phyloP scores from a whole-genome alignment of 2,113 vertebrate species.

The Pelvicachromis taeniatus region DNA sequence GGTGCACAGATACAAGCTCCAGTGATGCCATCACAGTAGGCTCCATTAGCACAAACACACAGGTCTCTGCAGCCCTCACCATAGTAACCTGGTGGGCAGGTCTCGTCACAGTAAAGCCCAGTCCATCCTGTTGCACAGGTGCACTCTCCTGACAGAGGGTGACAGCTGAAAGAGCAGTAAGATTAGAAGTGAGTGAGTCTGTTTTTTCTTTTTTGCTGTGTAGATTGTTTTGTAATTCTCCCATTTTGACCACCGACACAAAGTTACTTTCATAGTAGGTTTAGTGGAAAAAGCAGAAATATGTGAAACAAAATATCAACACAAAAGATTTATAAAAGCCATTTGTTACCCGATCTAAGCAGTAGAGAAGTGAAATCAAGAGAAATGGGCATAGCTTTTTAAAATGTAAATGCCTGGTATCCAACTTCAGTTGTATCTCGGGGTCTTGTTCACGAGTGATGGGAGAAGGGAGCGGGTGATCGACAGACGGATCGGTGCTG shows the following conservation, averaged over 20 bases:
- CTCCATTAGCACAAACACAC: constrained; percentile 87
- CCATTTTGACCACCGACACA: background rate
- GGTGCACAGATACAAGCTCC: constrained; percentile 87
- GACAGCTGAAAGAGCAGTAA: constrained; percentile 78
- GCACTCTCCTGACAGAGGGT: constrained; percentile 92
- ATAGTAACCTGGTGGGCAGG: constrained; percentile 83
- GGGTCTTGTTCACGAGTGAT: too few relatives aligned
- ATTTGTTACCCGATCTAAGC: background rate
- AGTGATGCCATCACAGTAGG: constrained; percentile 84
- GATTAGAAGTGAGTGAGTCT: background rate
- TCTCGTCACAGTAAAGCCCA: constrained; percentile 90
- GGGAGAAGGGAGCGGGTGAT: too few relatives aligned
- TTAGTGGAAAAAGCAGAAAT: background rate
- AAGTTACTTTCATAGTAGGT: background rate
- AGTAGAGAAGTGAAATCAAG: background rate
- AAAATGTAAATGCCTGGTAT: background rate
- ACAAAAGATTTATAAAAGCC: background rate
- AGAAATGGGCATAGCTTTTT: background rate
- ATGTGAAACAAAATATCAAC: background rate
- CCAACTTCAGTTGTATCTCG: too few relatives aligned
- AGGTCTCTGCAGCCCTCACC: constrained; percentile 82
- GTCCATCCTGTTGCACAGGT: constrained; percentile 89
- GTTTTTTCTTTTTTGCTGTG: fast-evolving
- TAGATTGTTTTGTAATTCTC: background rate
- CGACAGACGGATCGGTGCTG: too few relatives aligned